Conservation (phyloP, 1,140 invertebrate genomes). For the Himalopsyche phryganea region DNA sequence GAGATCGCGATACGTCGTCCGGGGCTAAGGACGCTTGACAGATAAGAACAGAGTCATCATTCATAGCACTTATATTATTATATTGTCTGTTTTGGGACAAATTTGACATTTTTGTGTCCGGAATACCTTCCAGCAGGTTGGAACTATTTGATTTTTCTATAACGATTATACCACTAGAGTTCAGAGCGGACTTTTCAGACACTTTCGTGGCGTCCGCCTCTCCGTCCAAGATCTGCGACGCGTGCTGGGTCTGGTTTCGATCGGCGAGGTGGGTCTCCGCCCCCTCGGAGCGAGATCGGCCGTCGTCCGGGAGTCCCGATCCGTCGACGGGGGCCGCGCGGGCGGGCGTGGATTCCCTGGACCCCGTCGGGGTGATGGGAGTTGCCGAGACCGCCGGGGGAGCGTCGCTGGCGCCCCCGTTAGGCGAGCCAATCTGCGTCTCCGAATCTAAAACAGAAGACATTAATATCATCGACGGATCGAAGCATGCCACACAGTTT, state of each 20-base stretch:
- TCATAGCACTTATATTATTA: slow-evolving; percentile 14
- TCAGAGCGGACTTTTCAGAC: slow-evolving; percentile 45
- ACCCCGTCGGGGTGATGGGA: not conserved
- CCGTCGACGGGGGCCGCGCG: slow-evolving; percentile 39
- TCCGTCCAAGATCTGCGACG: slow-evolving; percentile 38
- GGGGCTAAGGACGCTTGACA: slow-evolving; percentile 8
- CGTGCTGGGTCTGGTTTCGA: slow-evolving; percentile 9
- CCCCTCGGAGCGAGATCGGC: slow-evolving; percentile 17
- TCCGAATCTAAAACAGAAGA: slow-evolving; percentile 26
- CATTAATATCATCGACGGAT: no score
- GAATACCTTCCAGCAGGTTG: slow-evolving; percentile 50
- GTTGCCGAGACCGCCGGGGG: not conserved
- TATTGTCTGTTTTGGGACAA: slow-evolving; percentile 43
- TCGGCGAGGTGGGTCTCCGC: not conserved
- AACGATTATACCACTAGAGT: slow-evolving; percentile 48
- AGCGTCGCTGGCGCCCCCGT: slow-evolving; percentile 15
- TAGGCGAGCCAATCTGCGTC: slow-evolving; percentile 30
- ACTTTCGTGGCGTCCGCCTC: slow-evolving; percentile 41
- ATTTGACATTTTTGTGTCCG: slow-evolving; percentile 52
- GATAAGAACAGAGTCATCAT: not conserved
- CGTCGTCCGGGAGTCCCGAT: slow-evolving; percentile 34
- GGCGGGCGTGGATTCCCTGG: slow-evolving; percentile 34
- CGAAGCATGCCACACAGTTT: no score
- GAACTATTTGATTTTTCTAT: slow-evolving; percentile 45
- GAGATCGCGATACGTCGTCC: not conserved